Evolutionary conservation across 2,888 invertebrate genomes (phyloP), one percentile per base, ranked within the genome.

Genomic region (Trichogramma evanescens): DNA sequence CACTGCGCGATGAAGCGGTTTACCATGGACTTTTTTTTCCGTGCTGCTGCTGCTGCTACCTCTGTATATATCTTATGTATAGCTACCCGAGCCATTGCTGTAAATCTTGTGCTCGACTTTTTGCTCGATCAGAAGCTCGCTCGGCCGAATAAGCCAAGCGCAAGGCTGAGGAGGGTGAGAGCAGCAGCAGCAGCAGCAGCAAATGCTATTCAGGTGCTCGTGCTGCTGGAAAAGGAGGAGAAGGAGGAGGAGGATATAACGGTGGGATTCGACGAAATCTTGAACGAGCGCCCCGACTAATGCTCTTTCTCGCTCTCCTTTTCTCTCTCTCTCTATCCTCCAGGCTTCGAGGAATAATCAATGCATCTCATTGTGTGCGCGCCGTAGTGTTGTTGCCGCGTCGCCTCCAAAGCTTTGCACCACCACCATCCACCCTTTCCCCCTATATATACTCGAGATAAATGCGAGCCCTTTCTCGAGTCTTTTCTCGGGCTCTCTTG

Each of bases 151-250:
- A 26, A 26, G 26, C 26, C 26, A 26, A 26, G 26, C 26, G 26
- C 26, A 2, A 26, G 26, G 26, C 26, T 2, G 26, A 26, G 26
- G 13, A 26, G 26, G 26, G 26, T 26, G 26, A 26, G 26, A 26
- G 26, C 26, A 26, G 72, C 72, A 71, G 69, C 41, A 56, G 41
- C 52, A 51, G 63, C 41, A 56, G 41, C 52, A 51, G 63, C 62
- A 65, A 65, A 66, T 63, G 70, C 46, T 67, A 70, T 71, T 70
- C 70, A 69, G 70, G 69, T 70, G 72, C 67, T 69, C 62, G 38
- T 6, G 6, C 1, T 6, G 10, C 48, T 13, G 63, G 6, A 42
- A 26, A 42, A 49, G 48, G 10, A 13, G 10, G 54, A 38, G 55
- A 7, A 41, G 9, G 41, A 40, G 52, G 13, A 39, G 9, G n/a